Evolutionary conservation across 2,113 vertebrate genomes (phyloP).

Genomic region (Phaethornis superciliosus): DNA sequence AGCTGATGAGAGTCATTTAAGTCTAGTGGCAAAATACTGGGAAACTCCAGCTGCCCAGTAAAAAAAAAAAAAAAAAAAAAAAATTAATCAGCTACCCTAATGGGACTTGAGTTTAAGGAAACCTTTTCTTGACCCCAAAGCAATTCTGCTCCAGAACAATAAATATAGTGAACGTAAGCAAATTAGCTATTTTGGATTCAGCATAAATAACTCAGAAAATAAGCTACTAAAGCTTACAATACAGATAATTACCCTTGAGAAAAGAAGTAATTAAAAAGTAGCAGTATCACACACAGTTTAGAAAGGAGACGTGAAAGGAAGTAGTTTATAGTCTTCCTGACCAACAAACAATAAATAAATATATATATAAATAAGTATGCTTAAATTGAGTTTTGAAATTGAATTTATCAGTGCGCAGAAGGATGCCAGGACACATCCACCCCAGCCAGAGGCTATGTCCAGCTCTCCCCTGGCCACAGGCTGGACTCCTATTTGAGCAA

Average conservation of each 20-base stretch:
- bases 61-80: background rate
- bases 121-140: conserved; percentile 17
- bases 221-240: conserved; percentile 7
- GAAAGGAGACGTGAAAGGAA: conserved; percentile 3
- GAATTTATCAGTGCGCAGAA: background rate
- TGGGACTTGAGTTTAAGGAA: conserved; percentile 14
- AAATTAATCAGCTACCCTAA: background rate
- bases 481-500: background rate
- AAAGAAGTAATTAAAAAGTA: conserved; percentile 41
- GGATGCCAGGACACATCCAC: background rate
- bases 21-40: background rate
- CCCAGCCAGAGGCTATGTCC: background rate
- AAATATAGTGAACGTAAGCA: conserved; percentile 20
- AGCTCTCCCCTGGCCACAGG: background rate
- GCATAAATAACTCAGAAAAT: conserved; percentile 25
- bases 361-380: background rate
- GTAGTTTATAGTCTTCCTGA: background rate
- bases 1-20: background rate
- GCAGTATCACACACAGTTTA: background rate
- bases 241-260: conserved; percentile 25
- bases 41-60: conserved; percentile 12
- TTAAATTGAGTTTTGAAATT: background rate
- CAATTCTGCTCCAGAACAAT: conserved; percentile 9
- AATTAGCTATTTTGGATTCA: conserved; percentile 24
- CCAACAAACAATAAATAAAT: background rate